Evolutionary conservation across 2,113 vertebrate species (phyloP), one percentile per base, ranked within the genome.

Genomic region (Silurus glanis): DNA sequence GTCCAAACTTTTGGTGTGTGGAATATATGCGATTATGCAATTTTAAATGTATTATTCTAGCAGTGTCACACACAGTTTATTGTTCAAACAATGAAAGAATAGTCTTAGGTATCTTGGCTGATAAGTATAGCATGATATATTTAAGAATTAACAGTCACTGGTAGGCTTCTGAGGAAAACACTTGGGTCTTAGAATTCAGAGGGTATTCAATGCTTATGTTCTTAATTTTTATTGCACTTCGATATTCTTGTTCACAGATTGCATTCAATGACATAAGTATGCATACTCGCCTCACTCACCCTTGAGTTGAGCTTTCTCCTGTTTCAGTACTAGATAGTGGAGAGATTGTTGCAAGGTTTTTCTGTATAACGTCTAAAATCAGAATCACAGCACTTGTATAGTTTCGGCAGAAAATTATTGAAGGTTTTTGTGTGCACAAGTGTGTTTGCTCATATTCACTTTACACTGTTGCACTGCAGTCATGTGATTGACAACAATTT

Each of bases 371-470:
- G 49, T 81, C 80, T 81, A 81, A 81, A 82, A 82, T 82, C 61
- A 51, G 61, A 82, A 51, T 66, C 37, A 9, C 14, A 51, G 51
- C 59, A 49, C 17, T 9, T 17, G 16, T 80, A 62, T 82, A 6
- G 21, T 17, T 82, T 81, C 53, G 61, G 80, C 80, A 66, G 13
- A 51, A 82, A 25, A 66, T 5, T 9, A 64, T 25, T 66, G 12
- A 51, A 49, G 1, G 23, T 25, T 82, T 66, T 12, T 23, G 37
- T 82, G 80, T 53, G 80, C 45, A 66, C 80, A 81, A n/a, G 59
- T 81, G 79, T 61, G 28, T 80, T 80, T 56, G 19, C 12, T 62
- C 59, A 80, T 47, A 55, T 69, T 82, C 85, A 89, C 85, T 79
- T n/a, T 62, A 72, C 83, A 85, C 83, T 62, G 17, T 23, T 87